Percentiles rank a stretch among this genome's conserved stretches.
phyloP scores from a whole-genome alignment of 2,888 invertebrate genomes.

The Lapara coniferarum region DNA sequence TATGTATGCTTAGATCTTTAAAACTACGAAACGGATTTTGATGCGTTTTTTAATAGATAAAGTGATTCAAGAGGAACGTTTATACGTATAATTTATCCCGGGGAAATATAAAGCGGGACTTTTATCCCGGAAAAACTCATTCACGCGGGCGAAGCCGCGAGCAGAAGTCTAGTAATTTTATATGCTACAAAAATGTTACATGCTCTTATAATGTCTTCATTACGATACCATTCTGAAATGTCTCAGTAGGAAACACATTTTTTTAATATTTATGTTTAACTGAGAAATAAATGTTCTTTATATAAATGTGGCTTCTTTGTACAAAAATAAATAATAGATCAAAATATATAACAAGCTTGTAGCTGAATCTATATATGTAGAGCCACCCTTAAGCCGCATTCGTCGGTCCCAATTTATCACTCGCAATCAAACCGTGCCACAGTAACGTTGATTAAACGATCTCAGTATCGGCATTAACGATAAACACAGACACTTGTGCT shows the following conservation, averaged over 20 bases:
- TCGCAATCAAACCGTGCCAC: slow-evolving; percentile 66
- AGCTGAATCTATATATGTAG: not conserved
- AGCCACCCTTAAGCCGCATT: slow-evolving; percentile 29
- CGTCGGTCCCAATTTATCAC: slow-evolving; percentile 59
- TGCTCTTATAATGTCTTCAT: not conserved
- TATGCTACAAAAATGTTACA: not conserved
- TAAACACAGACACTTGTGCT: not conserved
- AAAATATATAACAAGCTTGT: not conserved
- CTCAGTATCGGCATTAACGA: slow-evolving; percentile 46
- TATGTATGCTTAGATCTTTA: too few species aligned
- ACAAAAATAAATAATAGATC: not conserved
- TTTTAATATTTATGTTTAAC: not conserved
- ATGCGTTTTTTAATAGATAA: too few species aligned
- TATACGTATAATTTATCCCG: too few species aligned
- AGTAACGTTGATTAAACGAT: slow-evolving; percentile 66
- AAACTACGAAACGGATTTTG: too few species aligned
- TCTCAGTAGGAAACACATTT: not conserved
- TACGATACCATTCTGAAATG: not conserved
- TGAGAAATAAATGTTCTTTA: not conserved
- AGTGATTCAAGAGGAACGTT: too few species aligned
- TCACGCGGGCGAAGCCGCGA: too few species aligned
- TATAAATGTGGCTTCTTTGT: not conserved
- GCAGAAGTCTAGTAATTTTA: too few species aligned
- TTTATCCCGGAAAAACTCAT: too few species aligned
- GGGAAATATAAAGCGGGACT: too few species aligned